These are phyloP conservation scores for Agonopterix subpropinquella DNA, from an alignment of 2,888 invertebrate genomes.

Conservation along the genomic window DNA sequence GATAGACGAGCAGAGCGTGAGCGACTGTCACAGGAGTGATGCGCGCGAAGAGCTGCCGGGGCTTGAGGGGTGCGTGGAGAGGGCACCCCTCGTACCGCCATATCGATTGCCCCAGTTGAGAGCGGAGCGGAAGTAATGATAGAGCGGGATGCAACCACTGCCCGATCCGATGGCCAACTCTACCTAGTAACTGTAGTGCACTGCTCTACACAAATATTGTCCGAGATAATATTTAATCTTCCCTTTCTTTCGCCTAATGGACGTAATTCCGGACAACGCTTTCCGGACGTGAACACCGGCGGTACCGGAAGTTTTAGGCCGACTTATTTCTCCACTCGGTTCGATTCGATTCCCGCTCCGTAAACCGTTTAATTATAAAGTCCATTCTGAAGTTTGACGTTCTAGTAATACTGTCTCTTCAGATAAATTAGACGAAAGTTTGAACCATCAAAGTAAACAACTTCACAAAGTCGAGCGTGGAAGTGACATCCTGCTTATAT, in stretches of 20 bases:
- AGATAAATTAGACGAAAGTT: constrained; percentile 58
- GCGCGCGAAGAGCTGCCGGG: constrained; percentile 47
- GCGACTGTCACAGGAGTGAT: constrained; percentile 71
- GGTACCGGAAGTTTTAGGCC: constrained; percentile 1
- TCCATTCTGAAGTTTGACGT: constrained; percentile 19
- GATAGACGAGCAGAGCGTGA: constrained; percentile 42
- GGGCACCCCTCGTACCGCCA: constrained; percentile 38
- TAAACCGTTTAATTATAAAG: constrained; percentile 16
- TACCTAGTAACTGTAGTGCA: constrained; percentile 60
- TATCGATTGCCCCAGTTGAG: constrained; percentile 82
- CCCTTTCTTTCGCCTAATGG: constrained; percentile 42
- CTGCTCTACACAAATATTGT: constrained; percentile 69
- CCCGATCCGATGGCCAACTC: constrained; percentile 63
- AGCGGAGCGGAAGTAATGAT: constrained; percentile 73
- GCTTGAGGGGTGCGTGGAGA: constrained; percentile 36
- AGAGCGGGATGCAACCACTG: constrained; percentile 73
- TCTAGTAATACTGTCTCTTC: constrained; percentile 32
- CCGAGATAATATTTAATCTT: constrained; percentile 62
- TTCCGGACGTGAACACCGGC: constrained; percentile 10
- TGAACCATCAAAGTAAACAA: constrained; percentile 68
- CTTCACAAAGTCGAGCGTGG: constrained; percentile 68
- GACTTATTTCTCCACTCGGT: background rate
- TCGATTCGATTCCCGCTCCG: constrained; percentile 9
- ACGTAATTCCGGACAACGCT: constrained; percentile 29
- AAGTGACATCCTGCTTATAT: constrained; percentile 73